phyloP scores from a whole-genome alignment of 2,113 vertebrate species.

The Naja naja region DNA sequence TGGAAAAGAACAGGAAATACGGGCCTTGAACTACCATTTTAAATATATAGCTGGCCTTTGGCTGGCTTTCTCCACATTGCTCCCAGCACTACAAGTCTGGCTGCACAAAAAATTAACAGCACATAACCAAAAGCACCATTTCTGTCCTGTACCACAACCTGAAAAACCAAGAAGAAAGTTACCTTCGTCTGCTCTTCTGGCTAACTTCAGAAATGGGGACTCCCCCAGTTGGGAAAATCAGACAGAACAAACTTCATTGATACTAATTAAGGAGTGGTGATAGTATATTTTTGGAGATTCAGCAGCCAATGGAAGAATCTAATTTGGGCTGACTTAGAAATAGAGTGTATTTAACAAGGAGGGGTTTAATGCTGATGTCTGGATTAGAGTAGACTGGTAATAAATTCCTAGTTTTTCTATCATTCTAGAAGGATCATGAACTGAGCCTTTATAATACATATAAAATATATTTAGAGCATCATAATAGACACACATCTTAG shows the following conservation, averaged over 20 bases:
- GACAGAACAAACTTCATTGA: not conserved
- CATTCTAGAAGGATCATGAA: not conserved
- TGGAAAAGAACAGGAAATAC: not conserved
- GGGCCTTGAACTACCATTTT: not conserved
- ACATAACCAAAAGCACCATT: not conserved
- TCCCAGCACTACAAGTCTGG: not conserved
- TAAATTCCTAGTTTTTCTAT: not conserved
- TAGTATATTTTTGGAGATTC: not conserved
- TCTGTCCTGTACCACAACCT: not conserved
- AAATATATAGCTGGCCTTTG: not conserved
- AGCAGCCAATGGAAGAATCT: not conserved
- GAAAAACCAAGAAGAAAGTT: not conserved
- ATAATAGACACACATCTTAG: not conserved
- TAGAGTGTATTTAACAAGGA: not conserved
- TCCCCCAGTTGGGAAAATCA: not conserved
- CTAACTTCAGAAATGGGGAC: not conserved
- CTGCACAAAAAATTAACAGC: not conserved
- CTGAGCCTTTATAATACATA: not conserved
- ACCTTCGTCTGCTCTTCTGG: not conserved
- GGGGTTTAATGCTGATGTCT: not conserved
- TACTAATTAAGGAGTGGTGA: not conserved
- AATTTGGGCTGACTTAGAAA: not conserved
- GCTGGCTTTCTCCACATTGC: not conserved
- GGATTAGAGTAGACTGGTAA: not conserved
- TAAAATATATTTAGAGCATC: not conserved